Base-by-base conservation (phyloP, 1,140 invertebrate species). In the Danaus melanippus region DNA sequence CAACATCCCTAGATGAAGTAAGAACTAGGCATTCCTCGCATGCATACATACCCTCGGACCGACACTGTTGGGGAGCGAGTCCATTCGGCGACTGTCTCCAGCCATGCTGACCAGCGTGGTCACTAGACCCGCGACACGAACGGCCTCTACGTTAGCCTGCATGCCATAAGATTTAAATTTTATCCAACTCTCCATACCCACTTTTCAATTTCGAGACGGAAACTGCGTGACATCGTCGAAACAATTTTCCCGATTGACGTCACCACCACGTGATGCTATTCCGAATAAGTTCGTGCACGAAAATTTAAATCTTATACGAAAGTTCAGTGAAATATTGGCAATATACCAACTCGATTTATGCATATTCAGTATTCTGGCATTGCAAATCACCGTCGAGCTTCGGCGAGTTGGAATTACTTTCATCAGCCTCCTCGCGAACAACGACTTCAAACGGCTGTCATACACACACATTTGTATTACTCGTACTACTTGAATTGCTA, bases 91-190 rank as follows among this genome's bases (percentile, higher is more conserved):
- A 73, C 79, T 84, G 65, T 90, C 90, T 50, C 88, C 89, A n/a
- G 91, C 91, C 58, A 93, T 91, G 77, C 90, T 92, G 76, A 93
- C 92, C 73, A 93, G 89, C 55, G 92, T 93, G 58, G 92, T 93
- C 60, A 93, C 90, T 70, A 94, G 88, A 62, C 92, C 92, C 49
- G 93, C 91, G 64, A 93, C 92, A 64, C 92, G 87, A 50, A 93
- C 92, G 74, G 92, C 90, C 74, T 91, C 90, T 75, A 91, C 86
- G 79, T 91, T 91, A 70, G 89, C 84, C 79, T 89, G 88, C 81
- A 84, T 79, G 80, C 80, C 70, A 75, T 83, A 84, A 84, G 76
- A 84, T 80, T 86, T 81, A 81, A 82, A 85, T 85, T 76, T 65
- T 75, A 79, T 81, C 74, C 66, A 68, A 74, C 55, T 58, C 60